Conservation (phyloP, 2,797 vertebrate genomes). For the Adrianichthys oophorus region DNA sequence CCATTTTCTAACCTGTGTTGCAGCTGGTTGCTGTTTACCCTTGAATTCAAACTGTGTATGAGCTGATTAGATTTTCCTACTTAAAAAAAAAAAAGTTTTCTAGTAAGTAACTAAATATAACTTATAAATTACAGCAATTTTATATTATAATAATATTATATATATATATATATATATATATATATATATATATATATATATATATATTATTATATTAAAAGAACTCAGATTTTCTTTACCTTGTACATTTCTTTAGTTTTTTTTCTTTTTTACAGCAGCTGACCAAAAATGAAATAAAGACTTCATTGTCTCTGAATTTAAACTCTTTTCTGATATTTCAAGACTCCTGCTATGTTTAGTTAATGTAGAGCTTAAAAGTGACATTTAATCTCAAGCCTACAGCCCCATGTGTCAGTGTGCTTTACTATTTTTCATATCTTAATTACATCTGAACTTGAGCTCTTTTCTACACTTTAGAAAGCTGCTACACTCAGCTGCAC, state of each 20-base stretch:
- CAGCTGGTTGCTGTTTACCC: constrained; percentile 1
- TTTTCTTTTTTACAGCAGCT: no score
- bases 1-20: constrained; percentile 11
- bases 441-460: constrained; percentile 43
- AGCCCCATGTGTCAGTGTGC: not conserved
- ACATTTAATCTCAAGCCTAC: constrained; percentile 20
- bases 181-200: no score
- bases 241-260: no score
- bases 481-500: constrained; percentile 13
- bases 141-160: no score
- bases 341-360: constrained; percentile 4
- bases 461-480: constrained; percentile 7
- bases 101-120: constrained; percentile 11
- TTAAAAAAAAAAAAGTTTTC: not conserved
- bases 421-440: constrained; percentile 37
- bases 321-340: constrained; percentile 3
- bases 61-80: no score
- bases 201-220: no score
- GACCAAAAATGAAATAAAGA: not conserved
- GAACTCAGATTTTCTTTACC: no score
- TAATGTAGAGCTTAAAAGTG: constrained; percentile 4
- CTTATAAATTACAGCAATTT: no score
- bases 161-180: no score
- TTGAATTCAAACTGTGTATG: not conserved
- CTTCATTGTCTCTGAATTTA: no score